Percentiles rank a stretch among this genome's conserved stretches.
Conservation (phyloP, 2,797 vertebrate species). For the Arrhamphus sclerolepis region DNA sequence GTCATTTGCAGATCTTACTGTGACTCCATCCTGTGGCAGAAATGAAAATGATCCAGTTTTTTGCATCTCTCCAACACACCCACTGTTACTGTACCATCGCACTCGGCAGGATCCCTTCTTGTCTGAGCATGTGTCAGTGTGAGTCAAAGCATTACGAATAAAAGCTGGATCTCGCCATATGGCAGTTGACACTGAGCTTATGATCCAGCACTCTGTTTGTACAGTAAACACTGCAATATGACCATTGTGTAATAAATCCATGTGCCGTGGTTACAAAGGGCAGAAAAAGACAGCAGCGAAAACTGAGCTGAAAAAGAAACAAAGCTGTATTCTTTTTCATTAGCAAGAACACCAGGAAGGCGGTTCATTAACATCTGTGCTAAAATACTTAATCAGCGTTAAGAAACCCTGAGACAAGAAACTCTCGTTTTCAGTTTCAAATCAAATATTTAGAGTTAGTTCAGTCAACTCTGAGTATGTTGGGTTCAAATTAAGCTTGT, state of each 20-base stretch:
- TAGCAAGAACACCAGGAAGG: too few relatives aligned
- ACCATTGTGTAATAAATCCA: slow-evolving; percentile 60
- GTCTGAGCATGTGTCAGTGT: slow-evolving; percentile 5
- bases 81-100: slow-evolving; percentile 5
- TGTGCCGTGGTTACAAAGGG: slow-evolving; percentile 36
- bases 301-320: not conserved
- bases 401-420: too few relatives aligned
- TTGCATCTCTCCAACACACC: not conserved
- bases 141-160: slow-evolving; percentile 19
- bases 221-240: slow-evolving; percentile 40
- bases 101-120: slow-evolving; percentile 21
- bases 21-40: not conserved
- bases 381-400: too few relatives aligned
- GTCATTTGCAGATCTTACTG: slow-evolving; percentile 9
- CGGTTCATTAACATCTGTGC: too few relatives aligned
- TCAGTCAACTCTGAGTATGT: too few relatives aligned
- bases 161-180: slow-evolving; percentile 44
- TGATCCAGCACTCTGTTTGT: slow-evolving; percentile 51
- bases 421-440: too few relatives aligned
- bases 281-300: slow-evolving; percentile 9
- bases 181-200: slow-evolving; percentile 46
- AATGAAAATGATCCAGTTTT: not conserved
- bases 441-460: too few relatives aligned
- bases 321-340: not conserved
- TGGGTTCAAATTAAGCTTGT: too few relatives aligned